Percentiles rank a stretch among this genome's conserved stretches.
Evolutionary conservation across 2,797 vertebrate species (phyloP).

Genomic region (Chelon auratus): DNA sequence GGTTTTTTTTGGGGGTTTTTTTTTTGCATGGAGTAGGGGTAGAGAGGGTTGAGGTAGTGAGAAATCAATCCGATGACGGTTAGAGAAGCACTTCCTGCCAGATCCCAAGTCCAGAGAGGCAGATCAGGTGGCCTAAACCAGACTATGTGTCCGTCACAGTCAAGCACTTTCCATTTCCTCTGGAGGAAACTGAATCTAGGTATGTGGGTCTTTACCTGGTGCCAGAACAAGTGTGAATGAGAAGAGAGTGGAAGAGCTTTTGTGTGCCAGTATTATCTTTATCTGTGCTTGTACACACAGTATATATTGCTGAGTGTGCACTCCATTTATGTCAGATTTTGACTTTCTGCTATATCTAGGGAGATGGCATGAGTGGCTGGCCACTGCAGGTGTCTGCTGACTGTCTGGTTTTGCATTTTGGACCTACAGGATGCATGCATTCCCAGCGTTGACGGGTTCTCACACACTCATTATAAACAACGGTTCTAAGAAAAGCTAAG

Average conservation of each 20-base stretch:
- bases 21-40: neutral
- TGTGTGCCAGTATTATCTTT: constrained; percentile 19
- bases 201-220: constrained; percentile 35
- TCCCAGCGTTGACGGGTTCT: constrained; percentile 11
- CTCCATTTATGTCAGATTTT: constrained; percentile 1
- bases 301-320: constrained; percentile 42
- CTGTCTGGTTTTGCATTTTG: constrained; percentile 61
- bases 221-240: constrained; percentile 8
- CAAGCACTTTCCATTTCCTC: constrained; percentile 41
- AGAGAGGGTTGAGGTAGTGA: constrained; percentile 14
- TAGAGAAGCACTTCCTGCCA: constrained; percentile 61
- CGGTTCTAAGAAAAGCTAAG: neutral
- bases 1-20: neutral
- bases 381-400: constrained; percentile 68
- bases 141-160: constrained; percentile 56
- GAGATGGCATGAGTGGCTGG: constrained; percentile 38
- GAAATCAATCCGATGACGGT: constrained; percentile 63
- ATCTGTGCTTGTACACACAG: constrained; percentile 22
- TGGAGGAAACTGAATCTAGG: constrained; percentile 39
- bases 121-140: constrained; percentile 59
- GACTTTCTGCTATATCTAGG: constrained; percentile 11
- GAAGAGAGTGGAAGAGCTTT: neutral
- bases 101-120: constrained; percentile 48
- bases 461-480: constrained; percentile 9
- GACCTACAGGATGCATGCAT: constrained; percentile 45